phyloP scores from a whole-genome alignment of 2,888 invertebrate species.

The Alloscopus bannaensis region DNA sequence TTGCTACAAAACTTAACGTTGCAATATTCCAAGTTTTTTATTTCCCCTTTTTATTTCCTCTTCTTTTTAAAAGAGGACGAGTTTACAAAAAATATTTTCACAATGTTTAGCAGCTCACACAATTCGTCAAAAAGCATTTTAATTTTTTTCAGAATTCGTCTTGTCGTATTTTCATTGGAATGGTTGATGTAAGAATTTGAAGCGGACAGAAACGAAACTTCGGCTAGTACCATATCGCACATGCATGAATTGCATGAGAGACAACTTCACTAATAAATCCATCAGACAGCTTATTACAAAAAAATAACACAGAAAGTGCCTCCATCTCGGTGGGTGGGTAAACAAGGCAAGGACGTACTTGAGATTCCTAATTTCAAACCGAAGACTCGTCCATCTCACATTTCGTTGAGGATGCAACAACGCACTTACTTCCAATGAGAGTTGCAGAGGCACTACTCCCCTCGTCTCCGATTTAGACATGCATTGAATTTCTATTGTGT shows the following conservation, averaged over 20 bases:
- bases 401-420: neutral
- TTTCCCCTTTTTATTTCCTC: slow-evolving; percentile 33
- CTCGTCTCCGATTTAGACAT: slow-evolving; percentile 14
- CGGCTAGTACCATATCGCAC: slow-evolving; percentile 1
- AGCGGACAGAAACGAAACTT: no score
- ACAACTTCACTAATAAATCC: slow-evolving; percentile 48
- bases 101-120: no score
- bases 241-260: neutral
- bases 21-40: slow-evolving; percentile 9
- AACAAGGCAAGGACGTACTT: slow-evolving; percentile 36
- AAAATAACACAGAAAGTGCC: neutral
- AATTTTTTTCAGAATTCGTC: slow-evolving; percentile 24
- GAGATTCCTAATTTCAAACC: slow-evolving; percentile 44
- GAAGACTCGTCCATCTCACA: neutral
- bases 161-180: slow-evolving; percentile 37
- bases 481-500: slow-evolving; percentile 34
- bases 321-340: neutral
- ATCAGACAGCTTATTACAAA: slow-evolving; percentile 46
- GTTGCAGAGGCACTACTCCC: slow-evolving; percentile 1
- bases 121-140: slow-evolving; percentile 49
- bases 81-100: slow-evolving; percentile 17
- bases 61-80: slow-evolving; percentile 22
- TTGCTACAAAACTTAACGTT: slow-evolving; percentile 29
- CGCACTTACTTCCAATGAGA: neutral
- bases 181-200: no score